Conservation (phyloP, 2,888 invertebrate species). For the Cancer borealis region DNA sequence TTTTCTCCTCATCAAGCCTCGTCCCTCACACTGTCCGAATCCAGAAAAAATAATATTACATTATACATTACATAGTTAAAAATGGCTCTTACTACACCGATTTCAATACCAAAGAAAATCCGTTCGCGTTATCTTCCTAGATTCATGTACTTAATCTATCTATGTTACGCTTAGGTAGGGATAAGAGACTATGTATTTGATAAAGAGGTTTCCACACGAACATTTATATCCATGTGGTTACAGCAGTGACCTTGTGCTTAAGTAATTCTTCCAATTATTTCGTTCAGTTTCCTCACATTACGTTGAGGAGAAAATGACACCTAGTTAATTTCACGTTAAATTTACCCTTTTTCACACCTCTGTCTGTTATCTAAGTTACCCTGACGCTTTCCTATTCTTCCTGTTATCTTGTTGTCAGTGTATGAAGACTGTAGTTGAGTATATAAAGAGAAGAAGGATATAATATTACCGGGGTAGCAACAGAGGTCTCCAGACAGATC, state of each 20-base stretch:
- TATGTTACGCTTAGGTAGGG: background rate
- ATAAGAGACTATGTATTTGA: background rate
- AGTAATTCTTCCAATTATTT: background rate
- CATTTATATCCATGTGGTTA: constrained; percentile 3
- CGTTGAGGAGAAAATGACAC: background rate
- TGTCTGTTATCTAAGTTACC: background rate
- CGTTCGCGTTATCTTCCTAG: too few relatives aligned
- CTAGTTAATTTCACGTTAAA: background rate
- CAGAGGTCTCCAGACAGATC: background rate
- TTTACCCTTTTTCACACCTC: background rate
- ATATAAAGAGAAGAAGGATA: too few relatives aligned
- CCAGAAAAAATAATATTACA: too few relatives aligned
- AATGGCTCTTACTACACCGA: too few relatives aligned
- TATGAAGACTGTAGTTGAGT: too few relatives aligned
- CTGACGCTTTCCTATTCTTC: background rate
- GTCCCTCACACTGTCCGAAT: too few relatives aligned
- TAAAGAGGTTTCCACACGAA: background rate
- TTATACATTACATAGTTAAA: too few relatives aligned
- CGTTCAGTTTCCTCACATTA: background rate
- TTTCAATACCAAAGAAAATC: too few relatives aligned
- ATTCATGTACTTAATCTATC: background rate
- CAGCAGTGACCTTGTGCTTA: background rate
- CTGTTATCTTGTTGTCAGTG: too few relatives aligned
- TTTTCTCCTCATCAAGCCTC: background rate
- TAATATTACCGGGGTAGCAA: background rate